Evolutionary conservation across 2,113 vertebrate genomes (phyloP), one percentile per base, ranked within the genome.

Genomic region (Tinamus guttatus): DNA sequence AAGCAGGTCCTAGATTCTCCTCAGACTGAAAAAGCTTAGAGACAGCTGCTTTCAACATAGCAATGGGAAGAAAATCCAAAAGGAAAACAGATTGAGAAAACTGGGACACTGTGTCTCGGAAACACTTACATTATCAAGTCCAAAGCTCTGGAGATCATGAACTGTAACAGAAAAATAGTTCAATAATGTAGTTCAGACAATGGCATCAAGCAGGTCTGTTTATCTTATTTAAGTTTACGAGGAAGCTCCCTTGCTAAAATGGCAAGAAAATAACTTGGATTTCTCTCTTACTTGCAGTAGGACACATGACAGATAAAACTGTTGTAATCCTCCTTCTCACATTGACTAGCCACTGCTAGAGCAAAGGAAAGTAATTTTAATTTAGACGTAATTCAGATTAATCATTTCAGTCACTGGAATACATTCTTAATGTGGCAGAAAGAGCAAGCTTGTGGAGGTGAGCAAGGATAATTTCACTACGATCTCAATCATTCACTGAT

Each of bases 81-180:
- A 81, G 20, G 54, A 67, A 83, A 96, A 74, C 0, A 94, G 36
- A 83, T 13, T 2, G 73, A 63, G 36, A 74, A 22, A 89, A 63
- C 8, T 22, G 59, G 47, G 85, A 52, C 5, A 30, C 17, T 67
- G 25, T 78, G 10, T 14, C 13, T 63, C 28, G 69, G 24, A 54
- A 58, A 88, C 88, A 99, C 99, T 97, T 98, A 99, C 99, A 11
- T 99, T 99, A 95, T 99, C 99, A 25, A 99, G 98, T 93, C 99
- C 99, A 9, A 99, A 99, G 94, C 99, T 99, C 98, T 99, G 99
- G 67, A 99, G 97, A 97, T 99, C 99, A 4, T 99, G 99, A 93
- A 99, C 99, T 99, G 98, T 73, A 97, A 98, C 4, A 93, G 93
- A 98, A 97, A 78, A 89, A 91, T 9, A 88, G 41, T 93, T 93